Base-by-base conservation (phyloP, 2,113 vertebrate genomes). In the Spilogale gracilis region DNA sequence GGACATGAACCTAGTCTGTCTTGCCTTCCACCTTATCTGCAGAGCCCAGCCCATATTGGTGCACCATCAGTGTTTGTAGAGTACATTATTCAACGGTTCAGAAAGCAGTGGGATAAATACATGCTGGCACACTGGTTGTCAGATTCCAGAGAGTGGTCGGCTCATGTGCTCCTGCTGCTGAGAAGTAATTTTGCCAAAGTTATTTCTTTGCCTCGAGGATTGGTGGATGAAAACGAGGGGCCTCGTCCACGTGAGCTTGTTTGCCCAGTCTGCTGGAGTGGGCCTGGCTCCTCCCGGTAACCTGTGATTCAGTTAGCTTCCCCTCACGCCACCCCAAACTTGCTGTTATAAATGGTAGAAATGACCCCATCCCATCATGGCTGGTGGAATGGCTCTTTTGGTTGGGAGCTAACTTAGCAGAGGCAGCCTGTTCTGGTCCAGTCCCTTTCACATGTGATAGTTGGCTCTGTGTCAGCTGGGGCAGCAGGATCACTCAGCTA, bases 161-260 rank as follows among this genome's bases (percentile, higher is more conserved):
- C 45, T 65, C 60, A 13, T 52, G 12, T 32, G 83, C 16, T 71
- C 43, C 0, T 50, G 20, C 20, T 7, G 2, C 17, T 52, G 25
- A 89, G 73, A 69, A 92, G 43, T 10, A 0, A 17, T 32, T 95
- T 43, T 67, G 16, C 61, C 76, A 6, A 65, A 43, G 54, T n/a
- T 10, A 3, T 43, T 9, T 48, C 58, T 84, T 54, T 52, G 4
- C 6, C 32, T 80, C 25, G 32, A 58, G 85, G 50, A 32, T 6
- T 20, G 11, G 10, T 20, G 21, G 38, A 27, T 1, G 63, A 65
- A 45, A 38, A 65, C 25, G 4, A 73, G 43, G 9, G 61, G 2
- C n/a, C 54, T 60, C 18, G 3, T 5, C 11, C 20, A 32, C 4
- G 50, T 14, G 0, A 6, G 21, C 0, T 0, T 2, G 7, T n/a